Evolutionary conservation across 2,113 vertebrate genomes (phyloP).

Genomic region (Aegotheles bennettii): DNA sequence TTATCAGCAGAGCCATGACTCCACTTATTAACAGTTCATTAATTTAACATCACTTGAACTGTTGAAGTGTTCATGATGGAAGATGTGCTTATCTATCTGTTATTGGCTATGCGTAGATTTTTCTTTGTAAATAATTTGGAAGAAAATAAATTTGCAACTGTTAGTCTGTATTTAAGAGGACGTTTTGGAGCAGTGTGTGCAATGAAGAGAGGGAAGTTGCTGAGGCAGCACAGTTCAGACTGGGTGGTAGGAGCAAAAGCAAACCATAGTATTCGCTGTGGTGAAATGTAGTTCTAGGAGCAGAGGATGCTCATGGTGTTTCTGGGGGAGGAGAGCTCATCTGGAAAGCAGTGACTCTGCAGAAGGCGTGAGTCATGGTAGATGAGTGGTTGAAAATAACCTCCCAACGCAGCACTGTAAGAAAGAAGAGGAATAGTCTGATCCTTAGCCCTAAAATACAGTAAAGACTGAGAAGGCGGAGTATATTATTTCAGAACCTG

Average conservation of each 20-base stretch:
- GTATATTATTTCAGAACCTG: neutral
- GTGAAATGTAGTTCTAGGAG: neutral
- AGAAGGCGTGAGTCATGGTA: neutral
- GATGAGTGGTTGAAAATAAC: neutral
- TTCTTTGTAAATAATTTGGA: neutral
- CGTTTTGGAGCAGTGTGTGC: neutral
- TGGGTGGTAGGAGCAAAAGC: neutral
- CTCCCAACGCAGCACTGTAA: neutral
- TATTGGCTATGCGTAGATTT: neutral
- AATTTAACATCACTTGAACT: conserved; percentile 40
- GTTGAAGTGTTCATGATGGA: neutral
- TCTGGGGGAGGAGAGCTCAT: neutral
- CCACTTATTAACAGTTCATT: conserved; percentile 43
- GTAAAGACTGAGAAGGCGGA: neutral
- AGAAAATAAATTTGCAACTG: neutral
- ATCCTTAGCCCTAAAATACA: neutral
- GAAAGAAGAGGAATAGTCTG: neutral
- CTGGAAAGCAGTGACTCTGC: neutral
- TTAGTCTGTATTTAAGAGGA: neutral
- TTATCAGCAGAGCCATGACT: conserved; percentile 23
- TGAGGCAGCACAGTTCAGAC: neutral
- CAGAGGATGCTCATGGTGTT: neutral
- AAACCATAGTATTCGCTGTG: neutral
- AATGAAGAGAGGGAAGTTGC: neutral
- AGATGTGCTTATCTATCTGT: neutral